These are phyloP conservation scores for Euborellia annulipes DNA, from an alignment of 1,140 invertebrate species.

Conservation along the genomic window DNA sequence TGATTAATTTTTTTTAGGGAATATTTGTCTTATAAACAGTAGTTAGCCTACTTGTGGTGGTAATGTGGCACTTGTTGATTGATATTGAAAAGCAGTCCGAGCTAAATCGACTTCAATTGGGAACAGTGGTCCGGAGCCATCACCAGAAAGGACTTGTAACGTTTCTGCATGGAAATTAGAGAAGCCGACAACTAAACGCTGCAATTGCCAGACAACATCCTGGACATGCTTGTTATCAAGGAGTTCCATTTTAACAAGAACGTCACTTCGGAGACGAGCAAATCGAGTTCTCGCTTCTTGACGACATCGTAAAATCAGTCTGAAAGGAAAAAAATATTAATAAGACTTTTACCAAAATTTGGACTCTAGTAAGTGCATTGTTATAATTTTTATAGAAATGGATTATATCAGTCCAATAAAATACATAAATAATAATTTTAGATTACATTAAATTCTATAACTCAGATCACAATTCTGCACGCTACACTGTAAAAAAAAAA, in stretches of 20 bases:
- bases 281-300: constrained; percentile 85
- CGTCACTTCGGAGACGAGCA: constrained; percentile 83
- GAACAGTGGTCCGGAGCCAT: constrained; percentile 67
- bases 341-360: no score
- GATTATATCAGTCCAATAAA: no score
- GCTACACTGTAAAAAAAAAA: no score
- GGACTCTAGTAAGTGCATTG: no score
- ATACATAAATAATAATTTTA: no score
- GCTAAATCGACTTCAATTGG: constrained; percentile 94
- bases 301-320: constrained; percentile 80
- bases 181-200: constrained; percentile 61
- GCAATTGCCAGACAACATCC: constrained; percentile 72
- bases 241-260: constrained; percentile 91
- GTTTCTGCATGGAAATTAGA: constrained; percentile 32
- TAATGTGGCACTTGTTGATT: constrained; percentile 38
- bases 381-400: no score
- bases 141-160: constrained; percentile 47
- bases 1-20: no score
- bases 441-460: no score
- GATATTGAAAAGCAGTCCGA: constrained; percentile 78
- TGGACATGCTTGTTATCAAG: constrained; percentile 96
- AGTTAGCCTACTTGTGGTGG: not conserved
- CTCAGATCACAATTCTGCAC: no score
- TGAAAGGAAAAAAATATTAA: constrained; percentile 22
- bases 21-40: no score